Evolutionary conservation across 2,113 vertebrate genomes (phyloP).

Genomic region (Taxidea taxus): DNA sequence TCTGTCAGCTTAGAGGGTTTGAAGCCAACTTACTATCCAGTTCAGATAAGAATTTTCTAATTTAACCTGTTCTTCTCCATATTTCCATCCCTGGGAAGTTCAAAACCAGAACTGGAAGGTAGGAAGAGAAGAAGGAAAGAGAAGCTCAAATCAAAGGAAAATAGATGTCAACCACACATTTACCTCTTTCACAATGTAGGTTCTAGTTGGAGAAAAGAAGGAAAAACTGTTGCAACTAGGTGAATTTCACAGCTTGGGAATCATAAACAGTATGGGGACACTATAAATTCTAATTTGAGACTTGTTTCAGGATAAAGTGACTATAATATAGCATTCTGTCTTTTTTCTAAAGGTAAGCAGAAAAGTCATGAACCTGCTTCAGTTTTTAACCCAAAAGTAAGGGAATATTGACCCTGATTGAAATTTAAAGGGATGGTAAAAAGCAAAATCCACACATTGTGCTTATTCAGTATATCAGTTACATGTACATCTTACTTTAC

Average conservation of each 20-base stretch:
- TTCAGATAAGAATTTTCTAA: not conserved
- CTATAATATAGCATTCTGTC: not conserved
- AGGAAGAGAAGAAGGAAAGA: not conserved
- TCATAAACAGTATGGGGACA: not conserved
- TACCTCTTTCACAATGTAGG: not conserved
- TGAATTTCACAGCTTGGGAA: not conserved
- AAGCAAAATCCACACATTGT: not conserved
- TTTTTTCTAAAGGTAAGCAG: not conserved
- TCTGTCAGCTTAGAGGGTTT: not conserved
- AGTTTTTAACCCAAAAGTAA: not conserved
- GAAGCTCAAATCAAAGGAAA: not conserved
- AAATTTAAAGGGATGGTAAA: not conserved
- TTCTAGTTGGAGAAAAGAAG: not conserved
- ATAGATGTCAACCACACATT: not conserved
- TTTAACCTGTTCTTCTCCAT: not conserved
- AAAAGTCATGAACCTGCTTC: not conserved
- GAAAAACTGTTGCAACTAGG: not conserved
- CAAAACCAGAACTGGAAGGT: not conserved
- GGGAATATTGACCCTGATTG: not conserved
- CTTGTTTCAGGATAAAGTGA: not conserved
- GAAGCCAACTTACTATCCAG: not conserved
- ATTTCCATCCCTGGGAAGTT: not conserved
- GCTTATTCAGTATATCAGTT: not conserved
- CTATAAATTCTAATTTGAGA: not conserved
- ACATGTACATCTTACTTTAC: not conserved